Evolutionary conservation across 2,113 vertebrate species (phyloP), one percentile per base, ranked within the genome.

Genomic region (Oxyura jamaicensis): DNA sequence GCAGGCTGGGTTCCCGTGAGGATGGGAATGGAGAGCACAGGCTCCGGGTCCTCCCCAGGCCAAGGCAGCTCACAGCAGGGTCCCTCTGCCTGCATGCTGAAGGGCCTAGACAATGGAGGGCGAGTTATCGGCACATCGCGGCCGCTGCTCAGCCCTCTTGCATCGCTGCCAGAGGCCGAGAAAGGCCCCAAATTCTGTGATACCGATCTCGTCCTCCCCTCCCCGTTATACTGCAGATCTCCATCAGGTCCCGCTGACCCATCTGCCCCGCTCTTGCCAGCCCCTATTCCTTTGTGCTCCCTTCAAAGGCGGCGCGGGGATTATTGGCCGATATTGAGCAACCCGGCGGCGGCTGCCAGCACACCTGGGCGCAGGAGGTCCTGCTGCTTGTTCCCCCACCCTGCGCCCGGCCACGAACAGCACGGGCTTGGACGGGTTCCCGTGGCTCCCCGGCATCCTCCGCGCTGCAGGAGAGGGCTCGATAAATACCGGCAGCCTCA

Each of bases 401-500:
- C 8, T 16, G 10, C 0, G 0, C 31, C 63, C 53, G 63, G n/a
- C 23, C 50, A 13, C 15, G 5, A 33, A 3, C 4, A 31, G 11
- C 39, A 3, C 0, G 1, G 4, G 18, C 56, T 75, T 84, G 95
- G 93, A 91, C 35, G 62, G 10, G 7, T 78, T 76, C 83, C 82
- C 3, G 0, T 1, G 4, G 5, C 28, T 80, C 55, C 83, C 72
- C 82, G 55, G 71, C 53, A 83, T 31, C 94, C 92, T 65, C 78
- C 4, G 2, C 60, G 58, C 41, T 1, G 0, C 63, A 13, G 76
- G 83, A 35, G 39, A 69, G 77, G 0, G 11, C 53, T 67, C 96
- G 95, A 97, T 97, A 97, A 97, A 97, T 95, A 36, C 29, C 15
- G 3, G 39, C 52, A 93, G 69, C 60, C 1, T 5, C 76, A 87